Evolutionary conservation across 92 coral and sea anemone species (phyloP).

Genomic region (Pocillopora grandis): DNA sequence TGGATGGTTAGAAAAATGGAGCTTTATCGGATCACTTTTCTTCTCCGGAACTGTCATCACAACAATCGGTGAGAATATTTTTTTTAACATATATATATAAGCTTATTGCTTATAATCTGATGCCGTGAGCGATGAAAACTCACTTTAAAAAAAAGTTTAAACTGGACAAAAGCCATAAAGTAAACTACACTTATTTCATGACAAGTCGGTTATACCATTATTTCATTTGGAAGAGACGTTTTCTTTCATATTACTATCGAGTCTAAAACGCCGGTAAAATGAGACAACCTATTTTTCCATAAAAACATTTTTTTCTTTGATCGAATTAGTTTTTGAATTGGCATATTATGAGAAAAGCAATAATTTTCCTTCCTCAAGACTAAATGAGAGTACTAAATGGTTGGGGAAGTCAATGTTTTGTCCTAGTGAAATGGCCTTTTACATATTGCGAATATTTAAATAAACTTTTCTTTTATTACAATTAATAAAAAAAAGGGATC

Average conservation of each 20-base stretch:
- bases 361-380: not conserved
- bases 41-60: conserved; percentile 95
- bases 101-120: too few relatives aligned
- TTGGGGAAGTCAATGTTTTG: not conserved
- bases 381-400: not conserved
- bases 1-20: conserved; percentile 92
- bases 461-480: not conserved
- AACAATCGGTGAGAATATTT: conserved; percentile 80
- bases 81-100: not conserved
- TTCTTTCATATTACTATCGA: not conserved
- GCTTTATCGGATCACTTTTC: conserved; percentile 86
- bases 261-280: conserved; percentile 6
- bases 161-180: not conserved
- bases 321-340: not conserved
- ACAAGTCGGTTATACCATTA: not conserved
- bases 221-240: not conserved
- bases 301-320: not conserved
- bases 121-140: too few relatives aligned
- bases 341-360: not conserved
- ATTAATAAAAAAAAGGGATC: not conserved
- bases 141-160: too few relatives aligned
- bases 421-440: not conserved
- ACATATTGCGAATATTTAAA: not conserved
- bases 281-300: not conserved
- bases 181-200: too few relatives aligned